Evolutionary conservation across 2,797 vertebrate species (phyloP), one percentile per base, ranked within the genome.

Genomic region (Eulemur coronatus): DNA sequence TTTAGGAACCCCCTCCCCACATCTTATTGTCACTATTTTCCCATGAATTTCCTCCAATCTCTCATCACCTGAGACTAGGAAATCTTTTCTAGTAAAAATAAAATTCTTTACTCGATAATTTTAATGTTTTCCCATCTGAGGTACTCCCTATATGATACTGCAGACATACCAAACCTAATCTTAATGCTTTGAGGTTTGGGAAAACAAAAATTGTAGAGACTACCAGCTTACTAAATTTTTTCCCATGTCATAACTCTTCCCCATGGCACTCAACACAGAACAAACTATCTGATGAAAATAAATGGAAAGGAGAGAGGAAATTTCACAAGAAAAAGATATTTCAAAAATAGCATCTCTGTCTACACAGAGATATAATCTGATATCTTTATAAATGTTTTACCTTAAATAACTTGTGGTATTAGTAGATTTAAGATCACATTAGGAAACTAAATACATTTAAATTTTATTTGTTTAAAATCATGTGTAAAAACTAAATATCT

Each of bases 391-490:
- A 70, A n/a, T 80, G 20, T 92, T 69, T 80, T 84, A 6, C 38
- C 33, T 81, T 88, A 59, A 57, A 30, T 30, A 46, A 65, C 0
- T 30, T 76, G 2, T 9, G 15, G 1, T 63, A 63, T 80, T 41
- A 69, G 28, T 79, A 28, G 18, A 76, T 81, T 63, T 80, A 88
- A 87, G 33, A 50, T 70, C 13, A 75, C 14, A 73, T 94, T 41
- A 59, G 46, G 35, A 93, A 26, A 87, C 20, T 26, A 85, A 87
- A 84, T 18, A 38, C n/a, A 43, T 41, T 94, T 87, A 52, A 73
- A 24, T 90, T 90, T 13, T 85, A 28, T 57, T 69, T 85, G 63
- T 87, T 96, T 65, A 86, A 85, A 89, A 80, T 52, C 35, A 48
- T 52, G 38, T 81, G 2, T 84, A 78, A 26, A 90, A 63, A 81